Evolutionary conservation across 2,888 invertebrate species (phyloP).

Genomic region (Andrena praecox): DNA sequence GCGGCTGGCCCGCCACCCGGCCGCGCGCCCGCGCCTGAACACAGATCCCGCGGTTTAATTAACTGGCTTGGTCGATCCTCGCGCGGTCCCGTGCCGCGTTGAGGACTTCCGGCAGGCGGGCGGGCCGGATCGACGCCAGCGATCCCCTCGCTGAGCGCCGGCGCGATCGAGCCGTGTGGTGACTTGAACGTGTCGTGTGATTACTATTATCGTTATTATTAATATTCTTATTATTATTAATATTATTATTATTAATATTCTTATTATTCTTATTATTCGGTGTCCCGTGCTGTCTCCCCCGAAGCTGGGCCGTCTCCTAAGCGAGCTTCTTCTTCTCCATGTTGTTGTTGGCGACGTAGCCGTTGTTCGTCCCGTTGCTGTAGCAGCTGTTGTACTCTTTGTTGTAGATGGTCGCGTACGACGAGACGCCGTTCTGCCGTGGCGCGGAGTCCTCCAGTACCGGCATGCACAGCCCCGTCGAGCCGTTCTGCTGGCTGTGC

Average conservation of each 20-base stretch:
- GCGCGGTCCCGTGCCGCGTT: not conserved
- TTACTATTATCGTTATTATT: constrained; percentile 15
- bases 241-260: too few species aligned
- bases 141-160: constrained; percentile 30
- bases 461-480: constrained; percentile 89
- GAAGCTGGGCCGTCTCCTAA: constrained; percentile 66
- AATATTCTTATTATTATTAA: too few species aligned
- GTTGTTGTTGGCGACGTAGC: constrained; percentile 86
- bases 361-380: constrained; percentile 88
- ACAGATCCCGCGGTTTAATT: constrained; percentile 3
- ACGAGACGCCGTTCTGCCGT: constrained; percentile 81
- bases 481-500: constrained; percentile 81
- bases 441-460: constrained; percentile 87
- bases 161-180: constrained; percentile 39
- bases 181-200: constrained; percentile 46
- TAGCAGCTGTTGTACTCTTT: constrained; percentile 88
- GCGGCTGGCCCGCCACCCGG: not conserved
- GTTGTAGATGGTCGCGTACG: constrained; percentile 86
- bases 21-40: not conserved
- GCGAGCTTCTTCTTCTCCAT: constrained; percentile 83
- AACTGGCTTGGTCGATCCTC: constrained; percentile 8
- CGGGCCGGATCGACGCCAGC: constrained; percentile 6
- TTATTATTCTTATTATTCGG: constrained; percentile 3
- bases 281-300: constrained; percentile 40
- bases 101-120: not conserved